Evolutionary conservation across 2,888 invertebrate genomes (phyloP).

Genomic region (Caradrina kadenii): DNA sequence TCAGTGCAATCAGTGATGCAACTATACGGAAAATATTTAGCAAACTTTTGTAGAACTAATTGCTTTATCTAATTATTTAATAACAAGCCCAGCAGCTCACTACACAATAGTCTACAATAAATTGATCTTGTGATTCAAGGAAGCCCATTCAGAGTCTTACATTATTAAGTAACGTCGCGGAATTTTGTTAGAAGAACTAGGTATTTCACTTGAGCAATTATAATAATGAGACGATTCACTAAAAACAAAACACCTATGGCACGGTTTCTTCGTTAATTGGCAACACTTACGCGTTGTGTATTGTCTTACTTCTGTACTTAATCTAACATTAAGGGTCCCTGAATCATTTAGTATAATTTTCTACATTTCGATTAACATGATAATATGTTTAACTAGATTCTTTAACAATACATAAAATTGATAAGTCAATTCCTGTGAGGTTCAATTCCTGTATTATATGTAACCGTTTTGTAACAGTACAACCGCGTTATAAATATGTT

Average conservation of each 20-base stretch:
- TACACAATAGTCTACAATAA: conserved; percentile 65
- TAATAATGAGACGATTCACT: conserved; percentile 72
- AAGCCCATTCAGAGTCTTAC: conserved; percentile 81
- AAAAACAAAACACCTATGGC: conserved; percentile 84
- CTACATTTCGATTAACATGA: conserved; percentile 63
- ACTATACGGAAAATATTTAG: conserved; percentile 39
- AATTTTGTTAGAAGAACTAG: conserved; percentile 66
- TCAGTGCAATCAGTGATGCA: conserved; percentile 45
- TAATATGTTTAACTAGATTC: conserved; percentile 60
- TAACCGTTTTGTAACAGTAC: conserved; percentile 52
- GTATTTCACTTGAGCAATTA: conserved; percentile 83
- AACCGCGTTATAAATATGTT: conserved; percentile 27
- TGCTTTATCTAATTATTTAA: conserved; percentile 54
- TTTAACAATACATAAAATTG: conserved; percentile 61
- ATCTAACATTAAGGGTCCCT: conserved; percentile 71
- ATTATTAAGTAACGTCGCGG: conserved; percentile 73
- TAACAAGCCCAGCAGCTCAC: conserved; percentile 66
- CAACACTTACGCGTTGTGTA: conserved; percentile 63
- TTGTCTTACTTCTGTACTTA: conserved; percentile 70
- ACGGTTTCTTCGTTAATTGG: conserved; percentile 86
- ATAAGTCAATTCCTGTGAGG: conserved; percentile 63
- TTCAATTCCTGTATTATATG: conserved; percentile 60
- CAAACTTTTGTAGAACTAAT: conserved; percentile 38
- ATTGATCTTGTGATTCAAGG: conserved; percentile 78
- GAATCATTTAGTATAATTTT: conserved; percentile 64